Evolutionary conservation across 2,888 invertebrate species (phyloP), one percentile per base, ranked within the genome.

Genomic region (Seira ritae): DNA sequence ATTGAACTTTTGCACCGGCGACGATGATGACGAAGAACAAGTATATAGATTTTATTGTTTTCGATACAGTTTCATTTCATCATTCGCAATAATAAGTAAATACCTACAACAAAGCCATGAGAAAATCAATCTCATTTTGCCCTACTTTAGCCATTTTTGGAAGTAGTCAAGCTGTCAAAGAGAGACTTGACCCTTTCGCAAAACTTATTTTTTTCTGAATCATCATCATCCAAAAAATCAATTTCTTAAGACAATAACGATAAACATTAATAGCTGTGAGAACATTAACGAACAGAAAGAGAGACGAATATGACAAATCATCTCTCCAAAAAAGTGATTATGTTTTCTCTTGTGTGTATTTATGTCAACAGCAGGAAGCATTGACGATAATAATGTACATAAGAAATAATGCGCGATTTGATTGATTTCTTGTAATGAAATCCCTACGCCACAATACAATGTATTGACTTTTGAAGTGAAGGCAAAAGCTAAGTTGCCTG

Each of bases 101-200:
- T 42, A 42, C 42, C 42, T 42, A 42, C 42, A n/a, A n/a, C 60
- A 60, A 60, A 60, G 17, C 60, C 84, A 79, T 86, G 86, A 82
- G 86, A 84, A 60, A 86, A 86, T 86, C 84, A 86, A 86, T 86
- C 86, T 84, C 81, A 71, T 74, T 86, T 80, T 82, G 86, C 84
- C 86, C 86, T 86, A 86, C 86, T 86, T 86, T 80, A 80, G 76
- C 84, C 86, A 69, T 86, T 86, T 86, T 79, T 82, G 86, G 86
- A 73, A 74, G 74, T 66, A 17, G 19, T 74, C 68, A 66, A 75
- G 76, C 31, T 37, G 76, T 60, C 70, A 65, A 77, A 37, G n/a
- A n/a, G n/a, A n/a, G 82, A 72, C 77, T 77, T 82, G 82, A 77
- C 76, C 72, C 69, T 62, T 65, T 77, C 46, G 42, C 12, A 42